phyloP scores from a whole-genome alignment of 1,140 invertebrate species.

The Maniola jurtina region DNA sequence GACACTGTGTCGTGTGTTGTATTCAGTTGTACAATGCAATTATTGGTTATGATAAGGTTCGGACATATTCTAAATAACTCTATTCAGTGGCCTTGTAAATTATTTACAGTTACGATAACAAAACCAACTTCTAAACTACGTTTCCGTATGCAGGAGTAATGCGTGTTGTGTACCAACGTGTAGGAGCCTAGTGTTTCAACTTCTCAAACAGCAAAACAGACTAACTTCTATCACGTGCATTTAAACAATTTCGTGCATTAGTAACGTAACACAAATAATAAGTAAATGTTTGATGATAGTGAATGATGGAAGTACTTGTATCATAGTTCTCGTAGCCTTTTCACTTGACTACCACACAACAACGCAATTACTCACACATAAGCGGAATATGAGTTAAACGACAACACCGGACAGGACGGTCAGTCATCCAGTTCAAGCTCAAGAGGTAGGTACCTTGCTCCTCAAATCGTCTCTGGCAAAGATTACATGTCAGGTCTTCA shows the following conservation, averaged over 20 bases:
- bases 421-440: conserved; percentile 58
- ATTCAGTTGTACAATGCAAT: conserved; percentile 26
- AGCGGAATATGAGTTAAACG: conserved; percentile 61
- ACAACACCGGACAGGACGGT: conserved; percentile 60
- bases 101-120: conserved; percentile 47
- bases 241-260: conserved; percentile 57
- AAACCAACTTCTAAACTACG: conserved; percentile 53
- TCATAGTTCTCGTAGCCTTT: conserved; percentile 29
- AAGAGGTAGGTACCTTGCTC: conserved; percentile 82
- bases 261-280: conserved; percentile 49
- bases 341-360: conserved; percentile 51
- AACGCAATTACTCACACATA: conserved; percentile 78
- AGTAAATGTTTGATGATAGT: conserved; percentile 47
- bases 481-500: conserved; percentile 83
- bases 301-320: conserved; percentile 39
- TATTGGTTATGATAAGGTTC: conserved; percentile 37
- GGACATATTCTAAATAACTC: conserved; percentile 75
- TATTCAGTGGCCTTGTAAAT: conserved; percentile 76
- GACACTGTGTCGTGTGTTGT: conserved; percentile 27
- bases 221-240: conserved; percentile 59
- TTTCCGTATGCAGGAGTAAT: conserved; percentile 73
- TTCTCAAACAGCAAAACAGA: conserved; percentile 42
- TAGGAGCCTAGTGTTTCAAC: conserved; percentile 33
- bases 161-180: conserved; percentile 59
- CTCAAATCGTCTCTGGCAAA: conserved; percentile 88